Conservation (phyloP, 1,140 invertebrate species). For the Condylostylus longicornis region DNA sequence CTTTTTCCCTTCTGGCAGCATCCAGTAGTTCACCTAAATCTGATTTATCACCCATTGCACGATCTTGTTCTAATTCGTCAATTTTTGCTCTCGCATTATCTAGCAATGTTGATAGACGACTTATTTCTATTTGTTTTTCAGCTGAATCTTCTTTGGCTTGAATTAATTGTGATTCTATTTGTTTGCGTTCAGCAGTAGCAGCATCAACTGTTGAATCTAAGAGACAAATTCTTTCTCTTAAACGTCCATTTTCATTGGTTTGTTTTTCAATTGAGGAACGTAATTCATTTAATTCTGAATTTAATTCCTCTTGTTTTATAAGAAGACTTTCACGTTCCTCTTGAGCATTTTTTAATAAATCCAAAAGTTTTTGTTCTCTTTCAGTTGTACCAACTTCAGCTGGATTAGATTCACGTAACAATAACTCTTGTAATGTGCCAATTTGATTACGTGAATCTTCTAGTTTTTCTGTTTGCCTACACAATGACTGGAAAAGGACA, state of each 20-base stretch:
- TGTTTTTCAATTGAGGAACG: conserved; percentile 34
- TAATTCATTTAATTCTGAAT: conserved; percentile 44
- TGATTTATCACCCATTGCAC: conserved; percentile 43
- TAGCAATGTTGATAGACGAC: conserved; percentile 54
- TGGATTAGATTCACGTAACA: conserved; percentile 46
- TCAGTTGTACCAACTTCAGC: conserved; percentile 50
- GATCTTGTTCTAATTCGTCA: conserved; percentile 44
- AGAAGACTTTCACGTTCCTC: conserved; percentile 58
- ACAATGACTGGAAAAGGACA: conserved; percentile 77
- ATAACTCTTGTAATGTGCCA: conserved; percentile 52
- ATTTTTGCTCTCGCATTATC: conserved; percentile 66
- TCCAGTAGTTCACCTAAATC: conserved; percentile 57
- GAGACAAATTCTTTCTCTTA: conserved; percentile 48
- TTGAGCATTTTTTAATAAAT: conserved; percentile 69
- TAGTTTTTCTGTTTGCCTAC: conserved; percentile 78
- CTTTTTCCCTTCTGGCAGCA: conserved; percentile 50
- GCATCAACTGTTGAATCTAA: conserved; percentile 57
- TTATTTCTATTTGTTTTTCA: conserved; percentile 56
- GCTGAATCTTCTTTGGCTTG: conserved; percentile 50
- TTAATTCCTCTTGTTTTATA: conserved; percentile 66
- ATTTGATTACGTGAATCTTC: conserved; percentile 59
- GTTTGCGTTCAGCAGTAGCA: conserved; percentile 51
- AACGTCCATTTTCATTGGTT: conserved; percentile 42
- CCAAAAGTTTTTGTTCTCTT: conserved; percentile 69
- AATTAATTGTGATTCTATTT: conserved; percentile 52